A percentile compares a stretch with the other conserved stretches of the same genome.
Evolutionary conservation across 2,113 vertebrate species (phyloP).

Genomic region (Brachyhypopomus gauderio): DNA sequence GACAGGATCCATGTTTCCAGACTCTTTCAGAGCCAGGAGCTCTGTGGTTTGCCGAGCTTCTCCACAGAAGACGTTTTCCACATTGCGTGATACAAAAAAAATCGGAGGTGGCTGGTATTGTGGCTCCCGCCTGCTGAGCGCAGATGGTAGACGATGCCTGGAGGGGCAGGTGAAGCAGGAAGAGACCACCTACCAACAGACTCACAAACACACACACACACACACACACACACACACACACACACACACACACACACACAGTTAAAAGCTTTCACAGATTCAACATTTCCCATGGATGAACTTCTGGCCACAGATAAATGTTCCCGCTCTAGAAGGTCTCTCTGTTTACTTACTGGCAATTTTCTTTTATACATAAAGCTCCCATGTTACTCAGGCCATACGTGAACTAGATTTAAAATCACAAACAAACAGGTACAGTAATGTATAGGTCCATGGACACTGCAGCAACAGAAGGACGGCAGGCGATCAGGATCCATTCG

Average conservation of each 20-base stretch:
- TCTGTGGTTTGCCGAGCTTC: conserved; percentile 28
- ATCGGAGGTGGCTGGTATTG: conserved; percentile 43
- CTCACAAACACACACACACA: conserved; percentile 10
- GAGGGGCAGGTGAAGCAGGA: background rate
- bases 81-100: conserved; percentile 39
- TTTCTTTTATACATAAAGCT: background rate
- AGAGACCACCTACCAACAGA: conserved; percentile 34
- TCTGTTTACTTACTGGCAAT: background rate
- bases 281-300: conserved; percentile 4
- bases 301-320: conserved; percentile 32
- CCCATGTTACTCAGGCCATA: background rate
- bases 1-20: background rate
- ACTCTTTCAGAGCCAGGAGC: conserved; percentile 14
- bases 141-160: conserved; percentile 7
- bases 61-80: conserved; percentile 36
- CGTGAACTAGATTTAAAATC: background rate
- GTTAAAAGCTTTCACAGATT: conserved; percentile 43
- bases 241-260: background rate
- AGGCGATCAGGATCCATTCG: too few relatives aligned
- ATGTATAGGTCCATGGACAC: background rate
- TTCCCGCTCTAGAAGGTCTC: background rate
- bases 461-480: too few relatives aligned
- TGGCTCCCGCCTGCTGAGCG: conserved; percentile 29
- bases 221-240: conserved; percentile 2
- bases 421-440: background rate